Base-by-base conservation (phyloP, 2,797 vertebrate species). In the Allobates femoralis region DNA sequence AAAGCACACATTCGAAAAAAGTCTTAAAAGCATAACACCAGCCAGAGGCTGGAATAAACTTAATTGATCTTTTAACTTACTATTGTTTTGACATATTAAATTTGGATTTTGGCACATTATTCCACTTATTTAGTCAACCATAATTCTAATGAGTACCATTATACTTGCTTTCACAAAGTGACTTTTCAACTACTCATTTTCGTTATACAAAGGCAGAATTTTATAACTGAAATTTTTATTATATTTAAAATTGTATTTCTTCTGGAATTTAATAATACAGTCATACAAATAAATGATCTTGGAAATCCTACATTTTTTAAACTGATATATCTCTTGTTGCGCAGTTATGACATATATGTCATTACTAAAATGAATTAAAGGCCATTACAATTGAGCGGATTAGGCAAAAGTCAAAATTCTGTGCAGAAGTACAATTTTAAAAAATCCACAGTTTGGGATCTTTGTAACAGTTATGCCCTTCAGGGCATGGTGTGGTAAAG, bases 71-170 rank as follows among this genome's bases (percentile, higher is more conserved):
- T 74, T 83, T 79, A 46, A 74, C n/a, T 26, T 30, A 21, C 34
- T 41, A 50, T 74, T 83, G 69, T 83, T 83, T 83, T 83, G 81
- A 83, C 81, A 83, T 53, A 58, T 51, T 83, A 32, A 41, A 60
- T 60, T 81, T 58, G 34, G 37, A 37, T 73, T 74, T 74, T 74
- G 18, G 10, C 50, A 56, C 34, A 74, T 83, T 83, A 60, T 56
- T 46, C 41, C 32, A 74, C 74, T 56, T 46, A 83, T 83, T 53
- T 74, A 74, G 51, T 46, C 53, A 73, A 67, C 21, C 30, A n/a
- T 71, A 82, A 82, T 71, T 55, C 37, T 56, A 56, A 32, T 56
- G 23, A 23, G 30, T 28, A 71, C 23, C 30, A 50, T 69, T 67
- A 15, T 60, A 56, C 28, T 69, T 5, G 16, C 53, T 30, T 74